phyloP scores from a whole-genome alignment of 30 jellyfish, hydroid and myxozoan species.

The Aurelia aurita region DNA sequence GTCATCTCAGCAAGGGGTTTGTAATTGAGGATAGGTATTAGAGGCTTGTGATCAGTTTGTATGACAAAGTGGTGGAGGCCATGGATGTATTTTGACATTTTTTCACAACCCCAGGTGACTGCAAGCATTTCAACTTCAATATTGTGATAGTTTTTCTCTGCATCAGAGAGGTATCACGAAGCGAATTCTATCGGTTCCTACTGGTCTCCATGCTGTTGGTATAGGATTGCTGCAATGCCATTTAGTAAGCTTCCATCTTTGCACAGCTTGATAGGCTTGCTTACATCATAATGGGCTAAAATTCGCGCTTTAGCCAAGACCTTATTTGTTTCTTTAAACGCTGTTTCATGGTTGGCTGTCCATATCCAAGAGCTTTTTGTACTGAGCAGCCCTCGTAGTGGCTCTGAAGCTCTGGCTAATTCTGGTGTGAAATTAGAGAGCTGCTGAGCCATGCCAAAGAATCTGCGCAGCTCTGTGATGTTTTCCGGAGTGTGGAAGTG shows the following conservation, averaged over 20 bases:
- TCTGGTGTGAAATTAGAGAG: slow-evolving; percentile 36
- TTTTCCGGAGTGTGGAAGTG: too few species aligned
- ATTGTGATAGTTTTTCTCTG: slow-evolving; percentile 51
- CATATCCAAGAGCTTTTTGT: slow-evolving; percentile 46
- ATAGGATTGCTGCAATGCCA: slow-evolving; percentile 44
- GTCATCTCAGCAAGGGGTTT: too few species aligned
- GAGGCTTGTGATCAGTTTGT: too few species aligned
- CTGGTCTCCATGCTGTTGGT: too few species aligned
- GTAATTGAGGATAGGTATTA: too few species aligned
- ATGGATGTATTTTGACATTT: too few species aligned
- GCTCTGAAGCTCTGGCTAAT: too few species aligned
- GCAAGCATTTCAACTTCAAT: slow-evolving; percentile 65
- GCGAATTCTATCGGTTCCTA: too few species aligned
- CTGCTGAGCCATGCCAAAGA: slow-evolving; percentile 67
- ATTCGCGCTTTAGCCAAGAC: slow-evolving; percentile 12
- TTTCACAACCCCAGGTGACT: slow-evolving; percentile 53
- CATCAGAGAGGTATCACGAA: slow-evolving; percentile 37
- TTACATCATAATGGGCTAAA: slow-evolving; percentile 32
- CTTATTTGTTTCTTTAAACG: slow-evolving; percentile 24
- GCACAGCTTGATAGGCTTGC: slow-evolving; percentile 28
- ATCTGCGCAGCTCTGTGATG: slow-evolving; percentile 30
- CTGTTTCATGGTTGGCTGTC: slow-evolving; percentile 25
- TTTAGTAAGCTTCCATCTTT: slow-evolving; percentile 52
- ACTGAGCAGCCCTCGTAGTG: slow-evolving; percentile 49
- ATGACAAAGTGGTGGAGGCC: too few species aligned